These are phyloP conservation scores for Threskiornis aethiopicus DNA, from an alignment of 2,797 vertebrate species.

Conservation along the genomic window DNA sequence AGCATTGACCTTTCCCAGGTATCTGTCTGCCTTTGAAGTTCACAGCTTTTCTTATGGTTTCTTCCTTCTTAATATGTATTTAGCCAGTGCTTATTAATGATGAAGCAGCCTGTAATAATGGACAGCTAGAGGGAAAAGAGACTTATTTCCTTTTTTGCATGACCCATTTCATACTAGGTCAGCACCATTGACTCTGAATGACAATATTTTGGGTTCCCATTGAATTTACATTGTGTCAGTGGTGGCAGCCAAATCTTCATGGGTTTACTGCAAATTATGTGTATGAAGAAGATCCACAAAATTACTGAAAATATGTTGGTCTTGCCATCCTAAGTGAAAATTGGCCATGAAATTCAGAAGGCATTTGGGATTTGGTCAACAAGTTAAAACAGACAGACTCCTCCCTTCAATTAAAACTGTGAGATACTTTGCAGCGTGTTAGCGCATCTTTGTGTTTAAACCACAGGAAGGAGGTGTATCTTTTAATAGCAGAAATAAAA, in stretches of 20 bases:
- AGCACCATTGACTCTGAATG: neutral
- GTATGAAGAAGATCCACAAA: neutral
- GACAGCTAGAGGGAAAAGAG: neutral
- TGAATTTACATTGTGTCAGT: neutral
- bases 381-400: neutral
- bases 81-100: neutral
- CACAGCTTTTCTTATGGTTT: slow-evolving; percentile 3
- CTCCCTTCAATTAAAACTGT: neutral
- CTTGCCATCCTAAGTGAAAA: neutral
- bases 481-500: neutral
- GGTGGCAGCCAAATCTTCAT: neutral
- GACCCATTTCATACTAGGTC: slow-evolving; percentile 7
- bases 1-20: neutral
- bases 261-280: neutral
- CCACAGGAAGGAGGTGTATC: neutral
- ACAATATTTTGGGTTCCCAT: neutral
- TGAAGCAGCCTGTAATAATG: slow-evolving; percentile 27
- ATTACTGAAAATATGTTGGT: neutral
- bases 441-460: neutral
- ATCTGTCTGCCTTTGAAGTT: slow-evolving; percentile 45
- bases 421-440: neutral
- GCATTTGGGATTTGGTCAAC: neutral
- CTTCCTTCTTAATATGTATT: neutral
- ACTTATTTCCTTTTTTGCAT: neutral
- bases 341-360: neutral